phyloP scores from a whole-genome alignment of 1,140 invertebrate species.

The Drosophila ohnishii region DNA sequence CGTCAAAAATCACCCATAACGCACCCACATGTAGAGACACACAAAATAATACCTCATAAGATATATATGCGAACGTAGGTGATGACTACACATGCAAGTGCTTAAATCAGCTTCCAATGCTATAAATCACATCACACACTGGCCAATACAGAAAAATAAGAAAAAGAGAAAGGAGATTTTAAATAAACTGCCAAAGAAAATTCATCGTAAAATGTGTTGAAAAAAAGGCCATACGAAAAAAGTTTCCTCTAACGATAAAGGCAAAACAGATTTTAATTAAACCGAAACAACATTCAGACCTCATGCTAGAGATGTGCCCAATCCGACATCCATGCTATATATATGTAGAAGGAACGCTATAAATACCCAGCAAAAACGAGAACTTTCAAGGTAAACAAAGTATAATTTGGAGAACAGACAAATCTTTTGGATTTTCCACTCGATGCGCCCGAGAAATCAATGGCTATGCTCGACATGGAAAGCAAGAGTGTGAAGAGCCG shows the following conservation, averaged over 20 bases:
- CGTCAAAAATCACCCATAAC: constrained; percentile 18
- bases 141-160: constrained; percentile 9
- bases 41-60: constrained; percentile 35
- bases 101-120: constrained; percentile 44
- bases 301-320: constrained; percentile 37
- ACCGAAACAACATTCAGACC: constrained; percentile 63
- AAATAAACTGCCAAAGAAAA: constrained; percentile 57
- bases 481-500: constrained; percentile 38
- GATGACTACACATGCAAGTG: constrained; percentile 52
- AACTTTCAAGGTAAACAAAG: constrained; percentile 79
- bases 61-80: constrained; percentile 15
- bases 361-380: constrained; percentile 60
- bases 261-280: constrained; percentile 73
- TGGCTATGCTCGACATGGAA: constrained; percentile 21
- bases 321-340: constrained; percentile 30
- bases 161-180: constrained; percentile 34
- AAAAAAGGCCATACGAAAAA: constrained; percentile 52
- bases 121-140: constrained; percentile 61
- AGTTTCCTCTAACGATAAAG: constrained; percentile 48
- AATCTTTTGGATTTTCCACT: constrained; percentile 50
- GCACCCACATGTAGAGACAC: constrained; percentile 11
- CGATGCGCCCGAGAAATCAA: constrained; percentile 35
- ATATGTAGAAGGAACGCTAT: constrained; percentile 43
- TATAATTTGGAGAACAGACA: constrained; percentile 59
- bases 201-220: constrained; percentile 63